Conservation (phyloP, 2,113 vertebrate genomes). For the Taurulus bubalis region DNA sequence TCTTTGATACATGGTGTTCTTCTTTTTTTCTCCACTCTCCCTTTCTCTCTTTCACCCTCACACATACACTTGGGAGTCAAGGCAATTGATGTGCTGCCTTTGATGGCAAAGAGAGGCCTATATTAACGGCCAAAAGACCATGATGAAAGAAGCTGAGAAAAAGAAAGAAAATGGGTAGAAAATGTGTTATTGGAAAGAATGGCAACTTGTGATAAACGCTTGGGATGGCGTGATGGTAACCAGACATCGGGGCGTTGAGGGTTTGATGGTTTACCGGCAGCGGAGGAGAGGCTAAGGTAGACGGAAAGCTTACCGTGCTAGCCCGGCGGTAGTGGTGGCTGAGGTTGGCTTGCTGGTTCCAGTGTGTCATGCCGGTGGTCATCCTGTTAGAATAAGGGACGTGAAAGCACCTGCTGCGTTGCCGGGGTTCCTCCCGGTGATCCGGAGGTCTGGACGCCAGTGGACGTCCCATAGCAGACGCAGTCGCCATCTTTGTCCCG, state of each 20-base stretch:
- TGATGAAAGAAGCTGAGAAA: constrained; percentile 76
- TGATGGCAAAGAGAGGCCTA: constrained; percentile 82
- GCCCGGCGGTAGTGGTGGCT: constrained; percentile 62
- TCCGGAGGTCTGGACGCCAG: constrained; percentile 56
- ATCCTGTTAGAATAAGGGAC: constrained; percentile 48
- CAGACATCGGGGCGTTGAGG: constrained; percentile 63
- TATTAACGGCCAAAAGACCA: constrained; percentile 76
- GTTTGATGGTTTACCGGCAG: constrained; percentile 63
- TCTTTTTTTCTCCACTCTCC: constrained; percentile 67
- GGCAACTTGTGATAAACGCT: constrained; percentile 63
- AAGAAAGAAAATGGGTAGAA: constrained; percentile 72
- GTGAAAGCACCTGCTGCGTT: constrained; percentile 14
- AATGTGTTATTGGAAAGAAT: constrained; percentile 72
- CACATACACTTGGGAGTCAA: constrained; percentile 84
- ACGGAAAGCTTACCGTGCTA: constrained; percentile 79
- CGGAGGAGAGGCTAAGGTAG: constrained; percentile 63
- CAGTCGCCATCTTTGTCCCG: constrained; percentile 82
- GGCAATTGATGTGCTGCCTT: constrained; percentile 85
- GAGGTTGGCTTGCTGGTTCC: constrained; percentile 64
- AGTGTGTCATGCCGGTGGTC: constrained; percentile 55
- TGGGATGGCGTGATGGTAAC: constrained; percentile 59
- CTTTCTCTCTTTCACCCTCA: constrained; percentile 76
- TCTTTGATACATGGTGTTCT: constrained; percentile 78
- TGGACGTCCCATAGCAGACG: constrained; percentile 75
- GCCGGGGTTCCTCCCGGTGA: constrained; percentile 42